These are phyloP conservation scores for Murina feae DNA, from an alignment of 2,113 vertebrate species.

Conservation along the genomic window DNA sequence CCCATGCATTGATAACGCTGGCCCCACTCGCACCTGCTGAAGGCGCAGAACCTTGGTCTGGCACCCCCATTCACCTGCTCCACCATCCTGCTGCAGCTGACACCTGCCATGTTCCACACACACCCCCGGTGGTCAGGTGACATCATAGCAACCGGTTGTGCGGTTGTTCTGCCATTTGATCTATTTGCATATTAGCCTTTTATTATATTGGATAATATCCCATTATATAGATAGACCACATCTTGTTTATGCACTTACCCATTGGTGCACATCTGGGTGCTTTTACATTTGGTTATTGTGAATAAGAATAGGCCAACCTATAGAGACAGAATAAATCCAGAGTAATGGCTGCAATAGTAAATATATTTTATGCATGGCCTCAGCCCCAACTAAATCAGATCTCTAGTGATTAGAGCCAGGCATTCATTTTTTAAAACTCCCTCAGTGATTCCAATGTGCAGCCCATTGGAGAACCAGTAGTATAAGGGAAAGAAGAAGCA, in stretches of 20 bases:
- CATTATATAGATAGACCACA: background rate
- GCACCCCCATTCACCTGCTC: too few species aligned
- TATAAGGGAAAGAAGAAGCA: background rate
- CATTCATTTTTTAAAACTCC: background rate
- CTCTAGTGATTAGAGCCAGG: background rate
- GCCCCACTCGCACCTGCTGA: too few species aligned
- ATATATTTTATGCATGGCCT: background rate
- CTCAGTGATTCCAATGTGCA: background rate
- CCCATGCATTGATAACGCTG: too few species aligned
- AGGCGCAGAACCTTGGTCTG: too few species aligned
- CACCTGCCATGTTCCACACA: too few species aligned
- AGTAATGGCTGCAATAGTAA: background rate
- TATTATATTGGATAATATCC: background rate
- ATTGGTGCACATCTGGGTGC: background rate
- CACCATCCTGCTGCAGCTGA: too few species aligned
- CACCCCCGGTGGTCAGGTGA: too few species aligned
- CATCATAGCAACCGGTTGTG: too few species aligned
- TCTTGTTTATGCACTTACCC: background rate
- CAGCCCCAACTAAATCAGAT: background rate
- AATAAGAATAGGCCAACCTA: background rate
- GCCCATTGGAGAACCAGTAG: background rate
- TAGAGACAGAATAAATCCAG: background rate
- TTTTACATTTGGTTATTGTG: background rate
- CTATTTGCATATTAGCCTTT: background rate
- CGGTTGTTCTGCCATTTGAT: too few species aligned